phyloP scores from a whole-genome alignment of 2,797 vertebrate species.

The Myotis vivesi region DNA sequence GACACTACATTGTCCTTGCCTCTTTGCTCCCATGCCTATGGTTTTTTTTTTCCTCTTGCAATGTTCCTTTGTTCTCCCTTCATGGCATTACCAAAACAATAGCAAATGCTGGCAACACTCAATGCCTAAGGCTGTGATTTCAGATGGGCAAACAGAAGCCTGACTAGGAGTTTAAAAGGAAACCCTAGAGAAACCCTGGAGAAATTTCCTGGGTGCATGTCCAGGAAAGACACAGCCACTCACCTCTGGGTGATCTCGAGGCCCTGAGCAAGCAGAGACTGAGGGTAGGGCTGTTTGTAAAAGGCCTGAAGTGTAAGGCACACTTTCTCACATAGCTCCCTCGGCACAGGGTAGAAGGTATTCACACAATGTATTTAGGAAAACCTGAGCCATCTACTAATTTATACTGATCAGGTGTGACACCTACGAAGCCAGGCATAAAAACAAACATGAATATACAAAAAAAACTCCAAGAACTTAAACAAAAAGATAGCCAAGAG shows the following conservation, averaged over 20 bases:
- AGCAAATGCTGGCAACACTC: background rate
- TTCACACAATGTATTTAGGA: background rate
- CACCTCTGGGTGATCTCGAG: background rate
- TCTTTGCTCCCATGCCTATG: accelerated
- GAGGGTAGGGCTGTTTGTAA: background rate
- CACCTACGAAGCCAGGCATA: background rate
- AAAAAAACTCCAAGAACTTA: background rate
- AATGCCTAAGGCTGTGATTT: background rate
- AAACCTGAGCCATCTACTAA: background rate
- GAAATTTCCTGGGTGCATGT: background rate
- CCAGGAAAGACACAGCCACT: background rate
- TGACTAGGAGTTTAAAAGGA: background rate
- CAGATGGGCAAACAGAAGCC: background rate
- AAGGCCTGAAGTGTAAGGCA: background rate
- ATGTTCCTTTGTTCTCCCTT: background rate
- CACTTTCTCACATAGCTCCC: background rate
- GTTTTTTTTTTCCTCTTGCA: no score
- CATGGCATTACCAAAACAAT: background rate
- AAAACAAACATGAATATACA: background rate
- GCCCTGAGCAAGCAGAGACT: background rate
- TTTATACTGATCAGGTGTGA: background rate
- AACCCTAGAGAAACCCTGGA: background rate
- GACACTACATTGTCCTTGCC: accelerated
- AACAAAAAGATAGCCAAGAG: background rate
- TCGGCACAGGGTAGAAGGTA: background rate